These are phyloP conservation scores for Drosophila sordidapex DNA, from an alignment of 2,888 invertebrate genomes.

Conservation along the genomic window DNA sequence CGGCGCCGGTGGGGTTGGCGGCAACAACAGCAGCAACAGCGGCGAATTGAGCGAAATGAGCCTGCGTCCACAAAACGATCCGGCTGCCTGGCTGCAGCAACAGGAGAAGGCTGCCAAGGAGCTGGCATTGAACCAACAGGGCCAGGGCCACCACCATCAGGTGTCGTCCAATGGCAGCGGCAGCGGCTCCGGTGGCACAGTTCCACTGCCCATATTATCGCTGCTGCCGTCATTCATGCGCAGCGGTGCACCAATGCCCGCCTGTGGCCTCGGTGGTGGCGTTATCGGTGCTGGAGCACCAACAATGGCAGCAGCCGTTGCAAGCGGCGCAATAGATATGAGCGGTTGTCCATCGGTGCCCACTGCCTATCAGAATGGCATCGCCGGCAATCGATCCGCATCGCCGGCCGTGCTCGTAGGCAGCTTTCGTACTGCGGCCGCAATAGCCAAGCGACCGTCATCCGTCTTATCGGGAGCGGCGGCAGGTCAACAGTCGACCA, in stretches of 20 bases:
- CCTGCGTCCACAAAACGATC: constrained; percentile 84
- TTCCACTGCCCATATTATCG: constrained; percentile 89
- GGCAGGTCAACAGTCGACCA: constrained; percentile 37
- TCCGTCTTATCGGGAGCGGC: constrained; percentile 61
- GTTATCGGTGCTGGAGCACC: constrained; percentile 47
- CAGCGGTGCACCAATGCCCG: constrained; percentile 78
- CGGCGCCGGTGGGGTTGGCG: constrained; percentile 56
- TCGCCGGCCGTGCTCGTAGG: constrained; percentile 66
- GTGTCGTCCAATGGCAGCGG: constrained; percentile 43
- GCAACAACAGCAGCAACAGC: constrained; percentile 38
- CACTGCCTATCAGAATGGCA: constrained; percentile 81
- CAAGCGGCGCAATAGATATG: constrained; percentile 49
- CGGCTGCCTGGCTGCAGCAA: constrained; percentile 83
- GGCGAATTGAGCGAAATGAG: constrained; percentile 79
- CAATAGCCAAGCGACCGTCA: constrained; percentile 82
- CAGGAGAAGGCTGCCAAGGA: constrained; percentile 85
- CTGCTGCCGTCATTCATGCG: constrained; percentile 92
- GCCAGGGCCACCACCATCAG: constrained; percentile 86
- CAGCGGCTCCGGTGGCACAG: constrained; percentile 81
- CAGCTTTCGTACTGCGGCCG: constrained; percentile 80
- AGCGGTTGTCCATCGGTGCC: constrained; percentile 41
- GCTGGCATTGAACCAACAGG: constrained; percentile 84
- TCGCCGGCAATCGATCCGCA: constrained; percentile 53
- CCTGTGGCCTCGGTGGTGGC: constrained; percentile 36
- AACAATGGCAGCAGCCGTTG: constrained; percentile 63